phyloP scores from a whole-genome alignment of 1,140 invertebrate genomes.

The Mycetomoellerius zeteki region DNA sequence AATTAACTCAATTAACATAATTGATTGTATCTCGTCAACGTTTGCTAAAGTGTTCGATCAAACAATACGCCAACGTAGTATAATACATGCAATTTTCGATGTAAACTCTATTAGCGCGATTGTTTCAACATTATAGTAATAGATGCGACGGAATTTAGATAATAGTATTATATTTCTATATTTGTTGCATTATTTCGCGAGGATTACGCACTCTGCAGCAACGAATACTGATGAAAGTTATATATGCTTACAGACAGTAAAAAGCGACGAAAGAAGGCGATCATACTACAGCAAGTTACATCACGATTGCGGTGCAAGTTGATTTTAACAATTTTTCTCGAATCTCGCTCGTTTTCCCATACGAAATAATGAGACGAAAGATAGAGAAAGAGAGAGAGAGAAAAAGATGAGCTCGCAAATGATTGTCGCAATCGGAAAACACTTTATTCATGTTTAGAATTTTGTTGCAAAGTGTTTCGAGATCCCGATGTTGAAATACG shows the following conservation, averaged over 20 bases:
- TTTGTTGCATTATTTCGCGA: neutral
- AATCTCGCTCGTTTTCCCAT: neutral
- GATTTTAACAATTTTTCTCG: conserved; percentile 38
- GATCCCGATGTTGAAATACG: conserved; percentile 18
- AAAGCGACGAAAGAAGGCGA: neutral
- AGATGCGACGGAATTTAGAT: neutral
- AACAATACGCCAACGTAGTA: neutral
- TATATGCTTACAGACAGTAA: neutral
- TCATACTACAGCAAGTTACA: neutral
- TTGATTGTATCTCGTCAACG: conserved; percentile 32
- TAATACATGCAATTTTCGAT: conserved; percentile 39
- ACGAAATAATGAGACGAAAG: neutral
- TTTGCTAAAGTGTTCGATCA: conserved; percentile 36
- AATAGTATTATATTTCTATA: neutral
- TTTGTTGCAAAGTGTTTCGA: conserved; percentile 6
- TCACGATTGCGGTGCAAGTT: neutral
- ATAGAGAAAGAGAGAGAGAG: neutral
- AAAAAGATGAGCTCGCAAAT: conserved; percentile 21
- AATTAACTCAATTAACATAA: conserved; percentile 52
- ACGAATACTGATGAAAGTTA: neutral
- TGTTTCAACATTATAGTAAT: neutral
- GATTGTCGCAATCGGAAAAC: conserved; percentile 47
- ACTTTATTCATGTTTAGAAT: conserved; percentile 23
- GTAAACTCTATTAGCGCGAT: conserved; percentile 14
- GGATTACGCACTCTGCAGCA: neutral